Evolutionary conservation across 2,888 invertebrate species (phyloP), one percentile per base, ranked within the genome.

Genomic region (Xylota segnis): DNA sequence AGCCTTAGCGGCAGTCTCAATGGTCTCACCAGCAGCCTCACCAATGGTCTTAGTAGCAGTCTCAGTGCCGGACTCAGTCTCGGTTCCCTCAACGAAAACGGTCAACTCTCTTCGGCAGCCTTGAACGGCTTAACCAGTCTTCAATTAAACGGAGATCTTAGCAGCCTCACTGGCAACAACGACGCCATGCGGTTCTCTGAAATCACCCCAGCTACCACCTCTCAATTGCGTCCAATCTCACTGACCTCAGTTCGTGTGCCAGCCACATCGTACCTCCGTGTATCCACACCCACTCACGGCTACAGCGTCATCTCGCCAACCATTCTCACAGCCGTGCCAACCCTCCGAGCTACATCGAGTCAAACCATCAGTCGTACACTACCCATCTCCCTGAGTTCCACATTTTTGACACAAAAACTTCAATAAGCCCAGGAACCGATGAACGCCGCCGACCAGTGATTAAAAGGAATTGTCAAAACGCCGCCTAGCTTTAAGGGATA

Each of bases 291-390:
- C 65, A 89, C 70, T 71, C 89, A 89, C 65, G 90, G 90, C 47
- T 92, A 90, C 61, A 91, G 91, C 14, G 89, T 91, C 37, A 88
- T 90, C 72, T 90, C 91, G 23, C 90, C 91, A 74, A 90, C 91
- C 18, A 88, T 91, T 10, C 87, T 90, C 12, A 88, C 90, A 23
- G 87, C 89, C 5, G 83, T 89, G 47, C 89, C 89, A 47, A 87
- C 84, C 2, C 81, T 87, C 4, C 83, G 87, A 23, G 79, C 87
- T 4, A 83, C 83, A 34, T 84, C 86, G 34, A 86, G 77, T 54
- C 83, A 83, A 70, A 87, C 87, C 18, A 87, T 87, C 9, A 89
- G 88, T 2, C 89, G 87, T 23, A 87, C 83, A 14, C 70, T 89
- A 32, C 89, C 91, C 5, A 88, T 91, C 40, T 90, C 91, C 5